A percentile compares a stretch with the other conserved stretches of the same genome.
Conservation (phyloP, 2,888 invertebrate genomes). For the Physocephala rufipes region DNA sequence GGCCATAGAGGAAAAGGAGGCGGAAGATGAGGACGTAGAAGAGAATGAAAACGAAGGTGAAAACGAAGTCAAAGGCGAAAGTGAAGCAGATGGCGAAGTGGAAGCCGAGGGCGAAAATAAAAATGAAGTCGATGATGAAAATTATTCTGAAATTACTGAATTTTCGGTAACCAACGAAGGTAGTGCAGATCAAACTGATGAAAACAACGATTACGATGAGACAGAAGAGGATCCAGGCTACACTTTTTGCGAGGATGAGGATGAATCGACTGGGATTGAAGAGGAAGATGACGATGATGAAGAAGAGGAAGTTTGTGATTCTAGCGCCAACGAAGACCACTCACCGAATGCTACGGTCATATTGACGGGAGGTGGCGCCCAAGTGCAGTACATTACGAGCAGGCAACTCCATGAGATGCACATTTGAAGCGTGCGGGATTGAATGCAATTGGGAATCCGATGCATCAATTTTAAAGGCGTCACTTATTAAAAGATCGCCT, state of each 20-base stretch:
- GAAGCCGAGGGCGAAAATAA: background rate
- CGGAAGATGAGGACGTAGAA: background rate
- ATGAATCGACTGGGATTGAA: no score
- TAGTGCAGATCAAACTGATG: constrained; percentile 25
- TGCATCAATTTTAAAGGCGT: no score
- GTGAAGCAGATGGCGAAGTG: constrained; percentile 16
- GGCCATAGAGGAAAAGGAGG: background rate
- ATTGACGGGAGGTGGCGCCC: constrained; percentile 41
- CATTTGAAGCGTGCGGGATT: constrained; percentile 44
- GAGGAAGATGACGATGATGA: no score
- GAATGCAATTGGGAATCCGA: no score
- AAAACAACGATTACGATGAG: constrained; percentile 47
- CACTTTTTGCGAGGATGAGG: constrained; percentile 56
- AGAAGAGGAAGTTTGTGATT: constrained; percentile 34
- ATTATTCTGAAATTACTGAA: constrained; percentile 36
- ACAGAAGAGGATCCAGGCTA: constrained; percentile 59
- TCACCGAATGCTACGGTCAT: constrained; percentile 50
- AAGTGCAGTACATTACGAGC: constrained; percentile 48
- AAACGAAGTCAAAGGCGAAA: background rate
- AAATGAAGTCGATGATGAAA: constrained; percentile 10
- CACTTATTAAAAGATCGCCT: no score
- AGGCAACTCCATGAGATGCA: constrained; percentile 52
- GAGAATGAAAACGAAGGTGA: background rate
- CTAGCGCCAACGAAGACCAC: constrained; percentile 27
- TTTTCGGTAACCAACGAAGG: constrained; percentile 14